Evolutionary conservation across 2,113 vertebrate genomes (phyloP), one percentile per base, ranked within the genome.

Genomic region (Atherinomorus stipes): DNA sequence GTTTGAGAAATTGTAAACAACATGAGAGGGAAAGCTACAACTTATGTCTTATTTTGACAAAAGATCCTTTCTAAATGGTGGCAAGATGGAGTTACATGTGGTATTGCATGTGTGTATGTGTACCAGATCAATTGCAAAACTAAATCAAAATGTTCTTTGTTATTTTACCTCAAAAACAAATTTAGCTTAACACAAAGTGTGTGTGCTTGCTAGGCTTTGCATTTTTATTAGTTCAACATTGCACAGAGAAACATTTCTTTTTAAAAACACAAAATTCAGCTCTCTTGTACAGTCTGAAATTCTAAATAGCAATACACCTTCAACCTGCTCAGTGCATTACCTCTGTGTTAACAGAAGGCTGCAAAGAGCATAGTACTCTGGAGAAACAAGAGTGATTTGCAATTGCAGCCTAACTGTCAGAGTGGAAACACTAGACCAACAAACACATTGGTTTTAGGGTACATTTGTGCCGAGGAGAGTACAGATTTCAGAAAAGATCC

Each of bases 311-410:
- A 65, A 34, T 44, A 64, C 18, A 58, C 11, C 44, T 7, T 23
- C 70, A 72, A 22, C 8, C 64, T 22, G 42, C 63, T 7, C 22
- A 61, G 63, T 70, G 31, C 57, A 60, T 76, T 61, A 28, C 53
- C 74, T 64, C 21, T 79, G 65, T 64, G 60, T 54, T 62, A 56
- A 73, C 71, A 52, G 21, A 52, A 37, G 56, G 56, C 31, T 49
- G 60, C 72, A 76, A 84, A 78, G 80, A 76, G 83, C 56, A 25
- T 65, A 79, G 82, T 56, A 73, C 74, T 85, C 19, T 1, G 62
- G 58, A 67, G 45, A 58, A 89, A 70, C 26, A 50, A 45, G 50
- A 11, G 65, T 65, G 65, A 56, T 7, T n/a, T 47, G 54, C 52
- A 75, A 49, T 69, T 76, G 31, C 21, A 34, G 7, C 31, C 31